phyloP scores from a whole-genome alignment of 2,113 vertebrate genomes.

The Ailurus styani region DNA sequence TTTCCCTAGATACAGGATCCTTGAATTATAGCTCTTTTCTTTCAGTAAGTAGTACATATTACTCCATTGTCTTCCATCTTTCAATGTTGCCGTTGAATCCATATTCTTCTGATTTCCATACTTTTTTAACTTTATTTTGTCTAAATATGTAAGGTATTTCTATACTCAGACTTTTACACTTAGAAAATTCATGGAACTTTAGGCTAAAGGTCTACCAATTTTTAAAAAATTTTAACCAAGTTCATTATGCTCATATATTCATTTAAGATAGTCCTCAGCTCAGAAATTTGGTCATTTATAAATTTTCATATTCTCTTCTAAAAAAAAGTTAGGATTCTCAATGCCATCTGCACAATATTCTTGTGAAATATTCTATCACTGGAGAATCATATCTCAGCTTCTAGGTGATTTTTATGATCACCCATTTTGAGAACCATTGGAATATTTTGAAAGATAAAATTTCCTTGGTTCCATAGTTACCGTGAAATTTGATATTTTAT shows the following conservation, averaged over 20 bases:
- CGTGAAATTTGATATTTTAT: neutral
- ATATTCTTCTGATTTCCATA: neutral
- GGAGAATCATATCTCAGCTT: neutral
- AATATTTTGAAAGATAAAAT: neutral
- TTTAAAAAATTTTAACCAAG: neutral
- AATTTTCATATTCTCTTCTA: neutral
- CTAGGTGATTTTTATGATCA: neutral
- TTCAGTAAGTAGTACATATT: neutral
- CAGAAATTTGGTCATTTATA: neutral
- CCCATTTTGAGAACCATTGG: neutral
- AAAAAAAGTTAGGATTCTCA: neutral
- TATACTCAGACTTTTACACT: neutral
- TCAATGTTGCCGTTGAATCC: neutral
- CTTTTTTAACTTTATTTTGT: neutral
- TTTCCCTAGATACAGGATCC: neutral
- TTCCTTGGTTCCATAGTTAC: neutral
- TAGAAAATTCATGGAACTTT: neutral
- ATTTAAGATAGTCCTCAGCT: neutral
- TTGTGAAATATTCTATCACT: neutral
- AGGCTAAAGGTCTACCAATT: neutral
- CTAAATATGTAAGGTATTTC: neutral
- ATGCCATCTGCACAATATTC: neutral
- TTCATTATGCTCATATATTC: neutral
- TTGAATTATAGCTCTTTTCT: neutral
- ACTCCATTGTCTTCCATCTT: neutral